These are phyloP conservation scores for Leptarthrus brevirostris DNA, from an alignment of 2,888 invertebrate species.

Conservation along the genomic window DNA sequence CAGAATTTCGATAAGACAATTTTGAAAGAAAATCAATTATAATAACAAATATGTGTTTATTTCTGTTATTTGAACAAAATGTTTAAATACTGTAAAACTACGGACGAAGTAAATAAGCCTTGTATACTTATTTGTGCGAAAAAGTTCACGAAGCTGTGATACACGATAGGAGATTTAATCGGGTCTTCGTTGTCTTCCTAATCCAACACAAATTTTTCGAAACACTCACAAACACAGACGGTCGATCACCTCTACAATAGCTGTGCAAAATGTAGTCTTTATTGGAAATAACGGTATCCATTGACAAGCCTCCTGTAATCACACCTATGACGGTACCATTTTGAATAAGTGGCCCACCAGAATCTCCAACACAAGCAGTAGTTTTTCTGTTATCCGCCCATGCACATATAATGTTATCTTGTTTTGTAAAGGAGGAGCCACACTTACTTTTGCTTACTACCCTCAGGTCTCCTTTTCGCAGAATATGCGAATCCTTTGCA, in stretches of 20 bases:
- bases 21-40: too few species aligned
- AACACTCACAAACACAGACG: neutral
- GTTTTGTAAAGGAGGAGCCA: neutral
- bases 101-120: too few species aligned
- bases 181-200: too few species aligned
- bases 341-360: slow-evolving; percentile 64
- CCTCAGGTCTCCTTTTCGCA: neutral
- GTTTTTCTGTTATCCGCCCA: slow-evolving; percentile 70
- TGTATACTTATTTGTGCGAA: too few species aligned
- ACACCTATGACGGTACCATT: slow-evolving; percentile 64
- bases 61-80: too few species aligned
- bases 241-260: slow-evolving; percentile 5
- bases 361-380: slow-evolving; percentile 62
- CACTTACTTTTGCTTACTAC: neutral
- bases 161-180: too few species aligned
- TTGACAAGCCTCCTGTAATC: slow-evolving; percentile 61
- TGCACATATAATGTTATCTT: too few species aligned
- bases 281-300: neutral
- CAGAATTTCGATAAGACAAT: too few species aligned
- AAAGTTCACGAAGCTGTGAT: too few species aligned
- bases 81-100: too few species aligned
- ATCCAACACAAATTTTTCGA: neutral
- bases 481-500: neutral
- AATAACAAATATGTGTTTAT: too few species aligned
- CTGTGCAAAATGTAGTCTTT: neutral